These are phyloP conservation scores for Oeneis ivallda DNA, from an alignment of 2,888 invertebrate species.

Conservation along the genomic window DNA sequence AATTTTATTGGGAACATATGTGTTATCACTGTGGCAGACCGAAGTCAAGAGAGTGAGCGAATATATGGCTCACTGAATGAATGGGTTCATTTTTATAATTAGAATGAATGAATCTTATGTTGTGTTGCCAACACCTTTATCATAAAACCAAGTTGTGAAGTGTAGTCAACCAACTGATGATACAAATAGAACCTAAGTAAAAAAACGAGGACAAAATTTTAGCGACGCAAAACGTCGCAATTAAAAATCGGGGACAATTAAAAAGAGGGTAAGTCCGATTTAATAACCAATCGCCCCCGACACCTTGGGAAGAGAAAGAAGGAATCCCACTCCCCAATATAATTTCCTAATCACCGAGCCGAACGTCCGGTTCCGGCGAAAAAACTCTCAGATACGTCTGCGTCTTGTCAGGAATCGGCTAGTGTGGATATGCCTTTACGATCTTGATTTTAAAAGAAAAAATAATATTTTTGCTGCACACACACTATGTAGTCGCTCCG, in stretches of 20 bases:
- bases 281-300: constrained; percentile 75
- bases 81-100: no score
- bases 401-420: constrained; percentile 55
- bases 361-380: constrained; percentile 74
- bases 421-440: constrained; percentile 53
- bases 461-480: no score
- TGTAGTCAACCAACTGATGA: no score
- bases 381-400: constrained; percentile 64
- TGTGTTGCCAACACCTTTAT: no score
- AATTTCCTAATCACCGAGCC: constrained; percentile 79
- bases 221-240: constrained; percentile 17
- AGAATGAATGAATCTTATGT: no score
- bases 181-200: no score
- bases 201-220: background rate
- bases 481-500: no score
- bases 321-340: constrained; percentile 70
- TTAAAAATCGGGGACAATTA: constrained; percentile 59
- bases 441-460: background rate
- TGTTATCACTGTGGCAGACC: no score
- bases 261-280: constrained; percentile 72
- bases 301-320: constrained; percentile 66
- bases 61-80: no score
- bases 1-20: no score
- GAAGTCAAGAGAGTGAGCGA: no score
- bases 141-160: no score